Base-by-base conservation (phyloP, 1,140 invertebrate genomes). In the Hycleus cichorii region DNA sequence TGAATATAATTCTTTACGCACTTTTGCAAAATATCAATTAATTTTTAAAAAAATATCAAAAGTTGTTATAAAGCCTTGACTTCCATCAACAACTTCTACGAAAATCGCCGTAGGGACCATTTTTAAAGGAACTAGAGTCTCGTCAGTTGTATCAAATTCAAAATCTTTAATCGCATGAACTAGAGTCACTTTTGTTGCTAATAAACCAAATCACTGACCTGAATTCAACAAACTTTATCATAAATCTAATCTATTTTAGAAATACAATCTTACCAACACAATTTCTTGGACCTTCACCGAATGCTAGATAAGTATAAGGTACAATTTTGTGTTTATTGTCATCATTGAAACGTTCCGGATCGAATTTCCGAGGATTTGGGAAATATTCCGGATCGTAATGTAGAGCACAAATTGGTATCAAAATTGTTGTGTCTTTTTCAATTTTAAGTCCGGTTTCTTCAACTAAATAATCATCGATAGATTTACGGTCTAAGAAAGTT, bases 321-420 rank as follows among this genome's bases (percentile, higher is more conserved):
- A 83, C 78, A 0, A 82, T 83, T 58, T 78, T 69, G 64, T 84
- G 85, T 62, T 42, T 42, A 42, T 42, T 42, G 12, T 12, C 12
- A 12, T 12, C 12, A 42, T 42, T 11, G 9, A 42, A 42, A 76
- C 72, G 18, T 69, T 73, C 72, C 0, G 85, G 86, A 71, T 84
- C 76, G 65, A 84, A 86, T 7, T 68, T 69, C 10, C 83, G 73
- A 0, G 87, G 85, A 49, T 87, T 74, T 0, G 83, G 79, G 68
- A 79, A 88, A 57, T 78, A 75, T 48, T 81, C 67, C 0, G 77
- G 66, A 63, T 86, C 78, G 7, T 62, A 69, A 62, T 89, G 86
- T 27, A 89, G 73, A 3, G 70, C 78, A 59, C 75, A 75, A 0
- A 81, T 73, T 2, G 85, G 82, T 47, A 87, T 79, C 5, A 80